Evolutionary conservation across 2,113 vertebrate species (phyloP), one percentile per base, ranked within the genome.

Genomic region (Chaetodon auriga): DNA sequence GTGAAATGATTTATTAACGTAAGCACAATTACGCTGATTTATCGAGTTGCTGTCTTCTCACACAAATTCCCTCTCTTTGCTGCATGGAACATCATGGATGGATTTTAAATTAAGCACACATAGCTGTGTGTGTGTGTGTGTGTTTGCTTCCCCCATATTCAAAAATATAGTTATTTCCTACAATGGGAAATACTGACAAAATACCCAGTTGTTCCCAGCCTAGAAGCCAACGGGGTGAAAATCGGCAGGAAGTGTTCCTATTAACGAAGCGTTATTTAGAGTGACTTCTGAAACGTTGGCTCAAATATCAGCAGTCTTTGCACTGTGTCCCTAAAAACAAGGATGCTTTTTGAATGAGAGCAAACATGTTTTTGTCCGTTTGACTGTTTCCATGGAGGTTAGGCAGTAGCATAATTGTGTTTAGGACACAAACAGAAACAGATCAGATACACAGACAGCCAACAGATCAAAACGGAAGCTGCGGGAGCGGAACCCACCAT

Each of bases 351-450:
- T 86, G 75, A 89, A 87, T 77, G 57, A 83, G 75, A 74, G 85
- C 74, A 92, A 89, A 89, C 84, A 86, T 89, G 86, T 93, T 93
- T 92, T 82, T 90, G 86, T 90, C 75, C 35, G 13, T 81, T 81
- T 51, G 78, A 90, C 92, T 86, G 92, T 93, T 93, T 91, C 93
- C 92, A 93, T 90, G 92, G 92, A 83, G 89, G 92, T 88, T 85
- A 80, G 85, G 84, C 92, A 87, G 84, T 51, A 41, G 88, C 85
- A 82, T 92, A 91, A 94, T 92, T 92, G 90, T 92, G 86, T 87
- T 82, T 82, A 72, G 87, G 83, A 76, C 87, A 85, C 85, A 93
- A 92, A 91, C 91, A 92, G 91, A 91, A 92, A 90, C 83, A 64
- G 84, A 89, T 94, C 92, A 90, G 87, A 93, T 79, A 82, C 87